Evolutionary conservation across 2,797 vertebrate species (phyloP).

Genomic region (Alca torda): DNA sequence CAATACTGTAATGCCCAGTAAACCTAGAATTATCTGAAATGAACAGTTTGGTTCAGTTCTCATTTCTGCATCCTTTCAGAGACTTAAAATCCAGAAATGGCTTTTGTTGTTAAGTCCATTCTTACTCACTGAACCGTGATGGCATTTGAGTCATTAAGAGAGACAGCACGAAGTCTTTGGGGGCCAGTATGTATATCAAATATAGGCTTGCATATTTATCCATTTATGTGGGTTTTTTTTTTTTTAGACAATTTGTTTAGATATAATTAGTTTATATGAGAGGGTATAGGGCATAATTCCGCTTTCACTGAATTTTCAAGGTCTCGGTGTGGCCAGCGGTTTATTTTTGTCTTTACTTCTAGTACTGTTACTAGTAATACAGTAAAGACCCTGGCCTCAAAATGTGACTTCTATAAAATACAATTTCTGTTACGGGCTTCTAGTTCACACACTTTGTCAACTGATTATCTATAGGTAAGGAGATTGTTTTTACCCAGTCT

Average conservation of each 20-base stretch:
- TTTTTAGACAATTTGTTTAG: not conserved
- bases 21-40: not conserved
- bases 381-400: not conserved
- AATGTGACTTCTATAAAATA: not conserved
- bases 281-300: not conserved
- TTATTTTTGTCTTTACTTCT: not conserved
- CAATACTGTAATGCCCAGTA: not conserved
- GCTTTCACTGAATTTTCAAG: not conserved
- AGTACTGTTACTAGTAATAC: not conserved
- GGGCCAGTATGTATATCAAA: not conserved
- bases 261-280: not conserved
- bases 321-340: not conserved
- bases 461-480: not conserved
- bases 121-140: not conserved
- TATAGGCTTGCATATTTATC: not conserved
- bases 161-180: not conserved
- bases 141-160: not conserved
- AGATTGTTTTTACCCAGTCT: not conserved
- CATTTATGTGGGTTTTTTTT: not conserved
- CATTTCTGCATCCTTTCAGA: not conserved
- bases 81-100: not conserved
- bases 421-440: not conserved
- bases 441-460: not conserved
- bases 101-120: constrained; percentile 8
- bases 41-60: not conserved